Percentiles rank a stretch among this genome's conserved stretches.
Evolutionary conservation across 1,140 invertebrate species (phyloP).

Genomic region (Lamellibrachia luymesi): DNA sequence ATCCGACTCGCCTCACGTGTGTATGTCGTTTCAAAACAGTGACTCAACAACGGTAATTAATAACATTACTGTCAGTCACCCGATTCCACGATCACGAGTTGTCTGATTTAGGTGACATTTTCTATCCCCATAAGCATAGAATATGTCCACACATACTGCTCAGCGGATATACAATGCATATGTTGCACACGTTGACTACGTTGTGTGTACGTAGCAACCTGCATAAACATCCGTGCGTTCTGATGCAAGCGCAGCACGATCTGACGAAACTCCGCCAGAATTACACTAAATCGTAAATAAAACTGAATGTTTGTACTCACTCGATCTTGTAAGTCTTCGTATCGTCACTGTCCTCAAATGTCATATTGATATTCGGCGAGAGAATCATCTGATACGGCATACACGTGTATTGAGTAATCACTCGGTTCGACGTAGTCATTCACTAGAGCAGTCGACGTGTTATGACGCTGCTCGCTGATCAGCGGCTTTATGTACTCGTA

Average conservation of each 20-base stretch:
- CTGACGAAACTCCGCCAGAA: not conserved
- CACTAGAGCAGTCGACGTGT: not conserved
- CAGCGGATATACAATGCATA: not conserved
- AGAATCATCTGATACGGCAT: not conserved
- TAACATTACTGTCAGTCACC: not conserved
- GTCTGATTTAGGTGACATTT: not conserved
- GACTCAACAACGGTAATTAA: not conserved
- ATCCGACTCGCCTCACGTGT: not conserved
- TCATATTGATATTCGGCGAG: not conserved
- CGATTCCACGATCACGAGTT: not conserved
- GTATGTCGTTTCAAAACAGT: not conserved
- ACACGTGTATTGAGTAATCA: not conserved
- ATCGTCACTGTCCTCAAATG: not conserved
- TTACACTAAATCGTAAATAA: not conserved
- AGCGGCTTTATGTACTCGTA: not conserved
- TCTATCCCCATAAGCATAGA: not conserved
- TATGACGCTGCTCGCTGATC: not conserved
- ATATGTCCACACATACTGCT: not conserved
- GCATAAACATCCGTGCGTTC: not conserved
- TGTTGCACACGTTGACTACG: not conserved
- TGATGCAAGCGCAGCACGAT: not conserved
- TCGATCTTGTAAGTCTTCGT: not conserved
- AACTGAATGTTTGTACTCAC: not conserved
- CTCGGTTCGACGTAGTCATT: not conserved
- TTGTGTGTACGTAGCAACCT: not conserved